Percentiles rank a stretch among this genome's conserved stretches.
phyloP scores from a whole-genome alignment of 2,113 vertebrate species.

The Etia nguti region DNA sequence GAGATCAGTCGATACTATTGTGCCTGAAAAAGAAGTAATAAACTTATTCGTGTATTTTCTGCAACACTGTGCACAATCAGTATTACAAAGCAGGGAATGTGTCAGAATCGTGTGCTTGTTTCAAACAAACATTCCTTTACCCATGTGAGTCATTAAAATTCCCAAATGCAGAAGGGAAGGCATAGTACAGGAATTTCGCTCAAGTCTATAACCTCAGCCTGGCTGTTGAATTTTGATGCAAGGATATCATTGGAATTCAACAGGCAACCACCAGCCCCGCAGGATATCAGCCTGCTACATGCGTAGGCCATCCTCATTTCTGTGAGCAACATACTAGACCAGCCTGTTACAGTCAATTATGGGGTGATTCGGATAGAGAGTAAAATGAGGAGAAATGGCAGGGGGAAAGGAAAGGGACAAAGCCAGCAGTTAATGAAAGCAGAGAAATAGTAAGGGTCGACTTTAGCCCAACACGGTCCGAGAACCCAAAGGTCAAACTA shows the following conservation, averaged over 20 bases:
- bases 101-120: background rate
- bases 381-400: background rate
- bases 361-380: background rate
- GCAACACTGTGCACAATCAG: background rate
- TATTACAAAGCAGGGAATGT: background rate
- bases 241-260: slow-evolving; percentile 30
- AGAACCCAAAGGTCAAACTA: slow-evolving; percentile 48
- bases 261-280: background rate
- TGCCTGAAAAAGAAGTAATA: background rate
- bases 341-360: background rate
- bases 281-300: background rate
- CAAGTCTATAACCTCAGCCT: background rate
- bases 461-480: background rate
- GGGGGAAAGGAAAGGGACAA: background rate
- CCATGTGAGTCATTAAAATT: background rate
- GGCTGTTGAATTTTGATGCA: slow-evolving; percentile 27
- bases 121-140: background rate
- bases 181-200: background rate
- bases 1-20: background rate
- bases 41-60: background rate
- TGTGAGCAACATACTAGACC: slow-evolving; percentile 18
- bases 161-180: background rate
- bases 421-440: background rate
- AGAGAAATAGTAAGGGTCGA: background rate
- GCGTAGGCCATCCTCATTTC: background rate